Conservation (phyloP, 1,140 invertebrate genomes). For the Panulirus ornatus region DNA sequence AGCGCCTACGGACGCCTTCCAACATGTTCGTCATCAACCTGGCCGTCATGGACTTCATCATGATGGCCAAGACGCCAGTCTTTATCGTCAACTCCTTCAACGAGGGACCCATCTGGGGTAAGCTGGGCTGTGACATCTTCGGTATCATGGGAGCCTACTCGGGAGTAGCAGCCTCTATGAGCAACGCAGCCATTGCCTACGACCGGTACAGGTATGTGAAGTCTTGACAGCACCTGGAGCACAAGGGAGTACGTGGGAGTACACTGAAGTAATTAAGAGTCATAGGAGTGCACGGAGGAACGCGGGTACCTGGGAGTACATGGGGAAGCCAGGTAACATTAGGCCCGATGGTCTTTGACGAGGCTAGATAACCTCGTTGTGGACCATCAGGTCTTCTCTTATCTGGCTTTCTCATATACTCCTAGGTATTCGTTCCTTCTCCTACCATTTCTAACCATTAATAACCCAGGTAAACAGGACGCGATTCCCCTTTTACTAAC, state of each 20-base stretch:
- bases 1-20: slow-evolving; percentile 90
- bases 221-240: no score
- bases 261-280: background rate
- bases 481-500: no score
- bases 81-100: slow-evolving; percentile 92
- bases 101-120: slow-evolving; percentile 85
- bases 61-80: slow-evolving; percentile 92
- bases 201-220: slow-evolving; percentile 84
- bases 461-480: no score
- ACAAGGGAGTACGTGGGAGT: background rate
- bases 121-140: slow-evolving; percentile 88
- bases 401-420: no score
- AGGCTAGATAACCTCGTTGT: no score
- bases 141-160: slow-evolving; percentile 86
- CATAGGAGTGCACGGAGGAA: background rate
- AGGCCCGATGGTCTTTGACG: no score
- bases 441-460: no score
- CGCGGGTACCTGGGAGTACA: background rate
- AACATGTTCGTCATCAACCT: slow-evolving; percentile 94
- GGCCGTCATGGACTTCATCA: slow-evolving; percentile 91
- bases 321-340: no score
- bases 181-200: slow-evolving; percentile 88
- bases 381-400: no score
- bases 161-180: slow-evolving; percentile 88
- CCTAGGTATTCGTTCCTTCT: no score